Percentiles rank a stretch among this genome's conserved stretches.
These are phyloP conservation scores for Hemicentrotus pulcherrimus DNA, from an alignment of 35 echinoderm and acorn worm species.

Conservation along the genomic window DNA sequence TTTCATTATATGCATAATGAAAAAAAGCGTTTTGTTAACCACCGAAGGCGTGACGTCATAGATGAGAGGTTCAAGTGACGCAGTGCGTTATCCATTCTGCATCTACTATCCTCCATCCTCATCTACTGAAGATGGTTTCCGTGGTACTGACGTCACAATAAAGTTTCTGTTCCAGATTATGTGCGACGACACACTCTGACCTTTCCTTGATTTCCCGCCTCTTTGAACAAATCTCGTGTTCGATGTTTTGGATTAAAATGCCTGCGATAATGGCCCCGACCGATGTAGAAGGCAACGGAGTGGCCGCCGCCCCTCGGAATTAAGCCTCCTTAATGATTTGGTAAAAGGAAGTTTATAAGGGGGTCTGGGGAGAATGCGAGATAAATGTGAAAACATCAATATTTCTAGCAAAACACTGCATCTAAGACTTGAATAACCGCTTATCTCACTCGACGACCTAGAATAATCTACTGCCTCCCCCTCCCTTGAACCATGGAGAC, in stretches of 20 bases:
- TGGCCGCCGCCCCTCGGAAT: neutral
- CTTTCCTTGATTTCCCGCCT: neutral
- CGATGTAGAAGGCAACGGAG: neutral
- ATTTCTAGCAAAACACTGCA: no score
- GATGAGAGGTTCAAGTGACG: neutral
- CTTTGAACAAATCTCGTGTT: neutral
- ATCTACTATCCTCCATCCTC: neutral
- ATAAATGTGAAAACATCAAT: no score
- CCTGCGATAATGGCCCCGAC: neutral
- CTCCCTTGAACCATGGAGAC: no score
- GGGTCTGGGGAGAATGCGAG: neutral
- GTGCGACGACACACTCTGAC: neutral
- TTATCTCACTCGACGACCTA: no score
- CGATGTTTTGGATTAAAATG: neutral
- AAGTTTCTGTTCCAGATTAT: no score
- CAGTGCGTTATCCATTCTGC: neutral
- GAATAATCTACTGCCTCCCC: no score
- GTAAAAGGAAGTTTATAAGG: neutral
- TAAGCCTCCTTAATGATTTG: neutral
- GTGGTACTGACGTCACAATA: neutral
- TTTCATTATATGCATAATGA: neutral
- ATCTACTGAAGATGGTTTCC: neutral
- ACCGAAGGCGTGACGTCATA: neutral
- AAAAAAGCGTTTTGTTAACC: neutral
- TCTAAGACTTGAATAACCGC: no score